Conservation (phyloP, 2,113 vertebrate species). For the Tragulus kanchil region DNA sequence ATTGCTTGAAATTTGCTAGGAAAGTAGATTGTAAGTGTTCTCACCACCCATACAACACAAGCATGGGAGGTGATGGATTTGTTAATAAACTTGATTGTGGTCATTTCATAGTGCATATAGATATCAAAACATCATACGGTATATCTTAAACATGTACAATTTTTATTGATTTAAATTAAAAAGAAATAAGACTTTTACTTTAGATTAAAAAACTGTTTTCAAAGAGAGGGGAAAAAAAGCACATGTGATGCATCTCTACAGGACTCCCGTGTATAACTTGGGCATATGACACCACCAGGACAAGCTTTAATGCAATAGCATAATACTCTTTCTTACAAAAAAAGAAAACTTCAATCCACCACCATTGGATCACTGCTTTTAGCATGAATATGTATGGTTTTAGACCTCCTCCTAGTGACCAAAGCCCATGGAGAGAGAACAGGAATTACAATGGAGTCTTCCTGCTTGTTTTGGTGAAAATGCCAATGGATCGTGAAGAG, state of each 20-base stretch:
- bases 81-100: neutral
- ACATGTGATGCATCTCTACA: neutral
- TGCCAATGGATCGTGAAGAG: accelerated
- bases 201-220: neutral
- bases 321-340: neutral
- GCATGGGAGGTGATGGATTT: neutral
- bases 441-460: neutral
- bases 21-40: neutral
- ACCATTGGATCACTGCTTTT: neutral
- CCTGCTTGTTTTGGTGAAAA: neutral
- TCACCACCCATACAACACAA: neutral
- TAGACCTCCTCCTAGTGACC: neutral
- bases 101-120: neutral
- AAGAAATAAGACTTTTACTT: neutral
- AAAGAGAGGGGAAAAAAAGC: neutral
- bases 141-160: neutral
- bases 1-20: neutral
- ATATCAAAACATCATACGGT: neutral
- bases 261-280: neutral
- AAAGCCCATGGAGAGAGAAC: neutral
- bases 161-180: neutral
- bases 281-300: neutral
- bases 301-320: neutral
- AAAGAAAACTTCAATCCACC: neutral
- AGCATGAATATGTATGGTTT: neutral